phyloP scores from a whole-genome alignment of 2,888 invertebrate genomes.

The Pammene aurita region DNA sequence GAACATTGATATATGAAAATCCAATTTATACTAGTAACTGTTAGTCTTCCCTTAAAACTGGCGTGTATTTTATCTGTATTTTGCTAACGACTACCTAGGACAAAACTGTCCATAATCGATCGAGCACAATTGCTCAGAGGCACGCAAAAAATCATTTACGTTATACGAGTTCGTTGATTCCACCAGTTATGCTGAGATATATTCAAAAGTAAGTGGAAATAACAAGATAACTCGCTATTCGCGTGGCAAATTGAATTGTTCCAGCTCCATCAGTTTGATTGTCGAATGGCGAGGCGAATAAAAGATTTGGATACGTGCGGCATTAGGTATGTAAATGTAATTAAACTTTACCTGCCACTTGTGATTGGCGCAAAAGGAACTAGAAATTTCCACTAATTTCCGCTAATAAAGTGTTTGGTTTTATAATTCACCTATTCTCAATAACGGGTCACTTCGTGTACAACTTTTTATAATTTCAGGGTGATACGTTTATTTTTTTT shows the following conservation, averaged over 20 bases:
- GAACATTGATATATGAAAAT: too few relatives aligned
- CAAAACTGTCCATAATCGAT: conserved; percentile 19
- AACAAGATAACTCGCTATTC: conserved; percentile 16
- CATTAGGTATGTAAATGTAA: conserved; percentile 28
- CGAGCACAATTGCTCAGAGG: conserved; percentile 31
- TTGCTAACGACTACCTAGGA: neutral
- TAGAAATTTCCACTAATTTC: neutral
- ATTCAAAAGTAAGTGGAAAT: conserved; percentile 5
- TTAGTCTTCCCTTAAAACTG: too few relatives aligned
- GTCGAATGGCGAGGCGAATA: conserved; percentile 16
- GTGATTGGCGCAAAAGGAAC: conserved; percentile 7
- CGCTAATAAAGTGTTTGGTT: conserved; percentile 4
- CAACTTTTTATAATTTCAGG: too few relatives aligned
- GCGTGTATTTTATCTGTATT: too few relatives aligned
- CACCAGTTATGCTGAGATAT: conserved; percentile 9
- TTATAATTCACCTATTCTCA: neutral
- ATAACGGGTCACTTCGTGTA: too few relatives aligned
- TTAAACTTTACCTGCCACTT: conserved; percentile 22
- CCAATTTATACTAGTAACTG: too few relatives aligned
- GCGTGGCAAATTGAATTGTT: conserved; percentile 18
- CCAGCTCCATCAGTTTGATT: conserved; percentile 13
- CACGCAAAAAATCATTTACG: conserved; percentile 47
- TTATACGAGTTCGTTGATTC: conserved; percentile 29
- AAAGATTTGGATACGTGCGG: conserved; percentile 13
- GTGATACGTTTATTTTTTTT: too few relatives aligned